A percentile compares a stretch with the other conserved stretches of the same genome.
These are phyloP conservation scores for Morpho deidamia DNA, from an alignment of 2,888 invertebrate species.

Conservation along the genomic window DNA sequence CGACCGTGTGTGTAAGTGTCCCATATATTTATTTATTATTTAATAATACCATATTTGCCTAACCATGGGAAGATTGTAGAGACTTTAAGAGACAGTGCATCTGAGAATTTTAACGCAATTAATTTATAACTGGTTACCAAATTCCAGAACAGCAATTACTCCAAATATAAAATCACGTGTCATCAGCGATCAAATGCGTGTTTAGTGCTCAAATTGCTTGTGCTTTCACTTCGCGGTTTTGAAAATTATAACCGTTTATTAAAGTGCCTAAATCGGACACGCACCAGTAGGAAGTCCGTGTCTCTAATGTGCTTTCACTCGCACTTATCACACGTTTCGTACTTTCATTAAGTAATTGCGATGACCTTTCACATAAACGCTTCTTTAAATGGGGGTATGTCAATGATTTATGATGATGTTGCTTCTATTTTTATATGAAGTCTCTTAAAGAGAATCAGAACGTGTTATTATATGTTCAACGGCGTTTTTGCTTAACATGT, in stretches of 20 bases:
- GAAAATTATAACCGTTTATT: conserved; percentile 17
- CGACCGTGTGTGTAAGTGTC: no score
- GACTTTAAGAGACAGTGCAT: no score
- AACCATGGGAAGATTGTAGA: no score
- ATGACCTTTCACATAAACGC: conserved; percentile 9
- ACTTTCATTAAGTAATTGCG: conserved; percentile 26
- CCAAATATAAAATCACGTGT: conserved; percentile 16
- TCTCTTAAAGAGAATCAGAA: no score
- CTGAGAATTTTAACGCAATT: neutral
- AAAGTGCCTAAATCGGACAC: conserved; percentile 15
- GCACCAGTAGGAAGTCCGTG: conserved; percentile 18
- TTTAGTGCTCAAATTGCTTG: conserved; percentile 21
- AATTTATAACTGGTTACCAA: neutral
- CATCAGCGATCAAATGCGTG: conserved; percentile 12
- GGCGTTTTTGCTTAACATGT: no score
- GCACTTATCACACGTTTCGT: conserved; percentile 26
- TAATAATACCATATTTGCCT: no score
- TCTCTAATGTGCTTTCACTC: conserved; percentile 22
- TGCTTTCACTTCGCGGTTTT: conserved; percentile 22
- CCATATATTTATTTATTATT: no score
- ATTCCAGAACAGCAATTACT: conserved; percentile 6
- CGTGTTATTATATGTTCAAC: no score
- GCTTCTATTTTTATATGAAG: neutral
- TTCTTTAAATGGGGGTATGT: conserved; percentile 1
- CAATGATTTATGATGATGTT: conserved; percentile 7